Evolutionary conservation across 1,140 invertebrate species (phyloP), one percentile per base, ranked within the genome.

Genomic region (Pseudoatta argentina): DNA sequence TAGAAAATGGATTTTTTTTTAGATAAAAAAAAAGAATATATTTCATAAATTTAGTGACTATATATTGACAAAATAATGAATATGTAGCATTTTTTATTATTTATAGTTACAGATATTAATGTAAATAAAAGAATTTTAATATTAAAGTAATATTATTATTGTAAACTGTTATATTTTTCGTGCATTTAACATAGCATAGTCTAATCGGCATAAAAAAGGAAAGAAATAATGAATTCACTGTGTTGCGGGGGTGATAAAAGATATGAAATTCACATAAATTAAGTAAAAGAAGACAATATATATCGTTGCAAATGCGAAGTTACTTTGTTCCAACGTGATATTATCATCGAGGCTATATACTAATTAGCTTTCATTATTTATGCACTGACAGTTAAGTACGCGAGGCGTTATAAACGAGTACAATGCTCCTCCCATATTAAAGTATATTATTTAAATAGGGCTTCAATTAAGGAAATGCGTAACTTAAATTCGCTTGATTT

Each of bases 331-430:
- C 14, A 59, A 75, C 53, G n/a, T 75, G 30, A 75, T 75, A 75
- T 75, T 75, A 59, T 75, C 27, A 53, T 57, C 12, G 72, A 75
- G 30, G n/a, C 27, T 39, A 6, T 75, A 39, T 16, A 75, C 72
- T 59, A 75, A 75, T 75, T 75, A 75, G 53, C 53, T 39, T 59
- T 73, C 55, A 57, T 73, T 75, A 34, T 75, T 59, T 57, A 59
- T 39, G 27, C 30, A 75, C n/a, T 67, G 64, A 39, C 64, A 67
- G 64, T 67, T 67, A 67, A 59, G 53, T 59, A 73, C 12, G 7
- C 30, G n/a, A 39, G 16, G 55, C 34, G 73, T 76, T 76, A 61
- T 61, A 76, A 76, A 76, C 5, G 55, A 44, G 34, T 76, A 61
- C 69, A 72, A 72, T 53, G 69, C n/a, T 44, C 34, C n/a, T 76